Conservation (phyloP, 2,797 vertebrate genomes). For the Gallinago nigripennis region DNA sequence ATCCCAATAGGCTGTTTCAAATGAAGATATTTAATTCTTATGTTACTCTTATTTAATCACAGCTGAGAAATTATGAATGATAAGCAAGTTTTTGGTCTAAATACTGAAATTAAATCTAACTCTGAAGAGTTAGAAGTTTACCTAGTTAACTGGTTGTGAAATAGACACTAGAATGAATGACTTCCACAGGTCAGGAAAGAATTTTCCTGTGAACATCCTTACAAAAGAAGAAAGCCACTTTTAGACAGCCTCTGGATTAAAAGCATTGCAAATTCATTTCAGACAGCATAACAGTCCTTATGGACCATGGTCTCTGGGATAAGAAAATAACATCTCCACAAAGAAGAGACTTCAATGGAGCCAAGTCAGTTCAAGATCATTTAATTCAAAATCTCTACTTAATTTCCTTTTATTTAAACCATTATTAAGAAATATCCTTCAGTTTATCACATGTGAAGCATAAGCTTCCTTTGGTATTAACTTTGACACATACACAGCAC, state of each 20-base stretch:
- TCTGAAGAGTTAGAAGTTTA: not conserved
- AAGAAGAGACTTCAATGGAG: slow-evolving; percentile 43
- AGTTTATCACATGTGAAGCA: slow-evolving; percentile 68
- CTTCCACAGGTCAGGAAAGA: not conserved
- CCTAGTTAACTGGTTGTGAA: not conserved
- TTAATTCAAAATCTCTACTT: slow-evolving; percentile 74
- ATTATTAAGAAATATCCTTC: slow-evolving; percentile 85
- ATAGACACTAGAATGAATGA: not conserved
- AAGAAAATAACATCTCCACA: slow-evolving; percentile 1
- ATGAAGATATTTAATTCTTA: not conserved
- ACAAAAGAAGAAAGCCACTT: not conserved
- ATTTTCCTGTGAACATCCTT: not conserved
- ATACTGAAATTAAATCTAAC: not conserved
- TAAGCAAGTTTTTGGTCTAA: not conserved
- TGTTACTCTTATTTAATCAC: not conserved
- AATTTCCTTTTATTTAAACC: slow-evolving; percentile 89
- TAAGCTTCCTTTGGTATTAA: slow-evolving; percentile 83
- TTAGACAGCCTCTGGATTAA: not conserved
- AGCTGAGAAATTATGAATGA: not conserved
- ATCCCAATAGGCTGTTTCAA: not conserved
- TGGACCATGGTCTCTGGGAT: not conserved
- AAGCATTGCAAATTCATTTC: slow-evolving; percentile 1
- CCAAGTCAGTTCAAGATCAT: slow-evolving; percentile 65
- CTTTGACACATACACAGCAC: slow-evolving; percentile 77
- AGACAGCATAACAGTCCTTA: not conserved